phyloP scores from a whole-genome alignment of 1,140 invertebrate species.

The Doryteuthis pealeii region DNA sequence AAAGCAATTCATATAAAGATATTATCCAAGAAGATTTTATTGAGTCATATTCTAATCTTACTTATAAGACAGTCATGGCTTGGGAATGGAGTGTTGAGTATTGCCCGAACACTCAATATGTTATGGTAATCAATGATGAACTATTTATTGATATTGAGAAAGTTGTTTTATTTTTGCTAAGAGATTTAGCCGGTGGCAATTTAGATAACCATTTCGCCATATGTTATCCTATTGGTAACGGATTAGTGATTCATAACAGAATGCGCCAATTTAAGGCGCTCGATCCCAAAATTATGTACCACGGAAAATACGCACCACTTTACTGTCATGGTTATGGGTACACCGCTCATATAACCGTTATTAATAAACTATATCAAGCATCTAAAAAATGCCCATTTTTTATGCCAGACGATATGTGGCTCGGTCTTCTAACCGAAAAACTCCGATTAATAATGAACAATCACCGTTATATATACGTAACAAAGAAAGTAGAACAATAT shows the following conservation, averaged over 20 bases:
- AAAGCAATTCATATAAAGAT: conserved; percentile 27
- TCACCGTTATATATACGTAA: too few relatives aligned
- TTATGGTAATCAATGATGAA: conserved; percentile 35
- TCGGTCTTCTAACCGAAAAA: neutral
- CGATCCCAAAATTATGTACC: neutral
- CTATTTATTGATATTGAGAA: conserved; percentile 22
- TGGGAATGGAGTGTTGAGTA: conserved; percentile 28
- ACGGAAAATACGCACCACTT: neutral
- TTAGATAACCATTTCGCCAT: neutral
- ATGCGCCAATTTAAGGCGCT: neutral
- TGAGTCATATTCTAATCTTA: conserved; percentile 30
- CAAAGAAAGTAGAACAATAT: too few relatives aligned
- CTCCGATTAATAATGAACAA: too few relatives aligned
- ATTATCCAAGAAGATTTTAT: conserved; percentile 39
- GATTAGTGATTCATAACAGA: neutral
- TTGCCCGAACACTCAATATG: conserved; percentile 24
- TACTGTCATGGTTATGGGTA: conserved; percentile 1
- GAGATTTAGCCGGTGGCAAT: neutral
- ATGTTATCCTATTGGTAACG: neutral
- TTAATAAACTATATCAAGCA: neutral
- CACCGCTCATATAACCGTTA: neutral
- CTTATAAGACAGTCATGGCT: conserved; percentile 33
- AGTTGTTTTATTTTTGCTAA: neutral
- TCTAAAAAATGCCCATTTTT: neutral
- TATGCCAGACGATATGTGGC: neutral